Conservation (phyloP, 2,797 vertebrate species). For the Anguilla megastoma region DNA sequence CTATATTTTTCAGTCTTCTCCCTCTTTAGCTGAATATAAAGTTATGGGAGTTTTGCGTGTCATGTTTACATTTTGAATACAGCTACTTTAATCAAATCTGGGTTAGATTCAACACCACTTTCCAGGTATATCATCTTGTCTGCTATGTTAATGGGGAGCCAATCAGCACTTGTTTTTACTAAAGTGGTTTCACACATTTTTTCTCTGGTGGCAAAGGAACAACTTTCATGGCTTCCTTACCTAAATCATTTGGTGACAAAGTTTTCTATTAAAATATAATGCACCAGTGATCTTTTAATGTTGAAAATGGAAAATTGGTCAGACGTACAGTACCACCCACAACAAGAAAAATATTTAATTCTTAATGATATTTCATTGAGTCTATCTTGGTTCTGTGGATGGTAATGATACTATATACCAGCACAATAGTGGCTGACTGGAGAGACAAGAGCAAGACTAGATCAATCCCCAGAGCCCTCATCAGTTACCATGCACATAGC, state of each 20-base stretch:
- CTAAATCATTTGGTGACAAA: background rate
- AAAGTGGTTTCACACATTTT: background rate
- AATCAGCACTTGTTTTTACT: background rate
- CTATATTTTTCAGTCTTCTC: conserved; percentile 40
- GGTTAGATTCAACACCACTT: background rate
- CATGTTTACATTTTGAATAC: background rate
- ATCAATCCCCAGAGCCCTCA: background rate
- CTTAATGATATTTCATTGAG: background rate
- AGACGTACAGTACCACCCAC: background rate
- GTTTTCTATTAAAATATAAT: background rate
- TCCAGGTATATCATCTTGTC: background rate
- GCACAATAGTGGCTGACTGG: background rate
- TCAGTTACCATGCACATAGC: background rate
- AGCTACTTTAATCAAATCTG: background rate
- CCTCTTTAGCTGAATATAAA: conserved; percentile 32
- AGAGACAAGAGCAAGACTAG: background rate
- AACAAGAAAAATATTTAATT: background rate
- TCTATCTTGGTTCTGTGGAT: background rate
- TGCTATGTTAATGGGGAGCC: background rate
- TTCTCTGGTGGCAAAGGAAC: background rate
- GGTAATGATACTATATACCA: background rate
- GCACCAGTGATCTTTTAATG: background rate
- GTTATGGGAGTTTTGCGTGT: background rate
- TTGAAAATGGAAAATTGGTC: background rate
- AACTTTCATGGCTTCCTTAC: background rate